Evolutionary conservation across 2,797 vertebrate genomes (phyloP).

Genomic region (Thamnophis elegans): DNA sequence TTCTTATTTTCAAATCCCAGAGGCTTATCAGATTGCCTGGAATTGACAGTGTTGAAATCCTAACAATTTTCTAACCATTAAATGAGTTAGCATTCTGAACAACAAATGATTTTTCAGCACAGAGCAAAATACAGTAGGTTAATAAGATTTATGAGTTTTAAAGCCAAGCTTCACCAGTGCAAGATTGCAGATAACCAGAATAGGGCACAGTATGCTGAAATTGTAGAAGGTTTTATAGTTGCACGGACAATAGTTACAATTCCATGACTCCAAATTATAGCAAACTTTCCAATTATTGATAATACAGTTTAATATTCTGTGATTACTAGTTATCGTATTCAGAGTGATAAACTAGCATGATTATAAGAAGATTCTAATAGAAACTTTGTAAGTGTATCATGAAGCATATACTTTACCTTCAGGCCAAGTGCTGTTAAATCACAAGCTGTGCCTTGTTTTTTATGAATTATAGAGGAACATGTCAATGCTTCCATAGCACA

Average conservation of each 20-base stretch:
- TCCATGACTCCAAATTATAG: background rate
- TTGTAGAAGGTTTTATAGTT: background rate
- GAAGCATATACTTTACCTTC: background rate
- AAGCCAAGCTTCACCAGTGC: background rate
- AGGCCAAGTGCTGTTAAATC: background rate
- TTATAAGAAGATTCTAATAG: background rate
- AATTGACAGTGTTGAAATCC: background rate
- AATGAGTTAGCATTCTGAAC: background rate
- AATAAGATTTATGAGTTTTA: background rate
- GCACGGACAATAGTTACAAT: background rate
- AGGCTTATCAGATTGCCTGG: background rate
- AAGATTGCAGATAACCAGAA: background rate
- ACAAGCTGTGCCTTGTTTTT: background rate
- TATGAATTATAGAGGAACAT: background rate
- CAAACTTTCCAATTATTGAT: background rate
- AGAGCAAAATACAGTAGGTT: background rate
- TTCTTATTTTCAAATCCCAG: background rate
- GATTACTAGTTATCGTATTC: background rate
- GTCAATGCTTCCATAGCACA: background rate
- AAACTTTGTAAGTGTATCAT: background rate
- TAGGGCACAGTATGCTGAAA: too few relatives aligned
- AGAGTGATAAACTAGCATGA: background rate
- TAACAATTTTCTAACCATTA: background rate
- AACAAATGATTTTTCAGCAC: background rate
- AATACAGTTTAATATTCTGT: background rate